Percentiles rank a stretch among this genome's conserved stretches.
These are phyloP conservation scores for Corapipo altera DNA, from an alignment of 2,113 vertebrate species.

Conservation along the genomic window DNA sequence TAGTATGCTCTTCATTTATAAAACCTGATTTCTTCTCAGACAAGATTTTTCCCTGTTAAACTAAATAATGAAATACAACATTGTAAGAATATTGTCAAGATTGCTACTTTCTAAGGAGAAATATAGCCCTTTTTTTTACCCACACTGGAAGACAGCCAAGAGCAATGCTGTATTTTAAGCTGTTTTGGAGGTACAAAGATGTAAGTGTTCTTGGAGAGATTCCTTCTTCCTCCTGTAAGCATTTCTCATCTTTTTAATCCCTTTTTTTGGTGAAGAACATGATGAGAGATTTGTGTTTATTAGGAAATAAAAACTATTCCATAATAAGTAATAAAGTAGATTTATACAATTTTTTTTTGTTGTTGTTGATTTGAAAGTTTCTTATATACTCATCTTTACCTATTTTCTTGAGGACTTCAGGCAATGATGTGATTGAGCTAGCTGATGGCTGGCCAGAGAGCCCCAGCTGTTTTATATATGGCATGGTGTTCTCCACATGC, in stretches of 20 bases:
- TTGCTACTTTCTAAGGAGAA: constrained; percentile 1
- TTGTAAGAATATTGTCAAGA: neutral
- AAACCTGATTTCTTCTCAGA: constrained; percentile 31
- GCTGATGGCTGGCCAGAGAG: neutral
- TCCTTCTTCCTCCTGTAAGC: neutral
- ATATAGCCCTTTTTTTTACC: neutral
- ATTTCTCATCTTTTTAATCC: neutral
- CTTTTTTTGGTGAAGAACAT: neutral
- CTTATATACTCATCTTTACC: neutral
- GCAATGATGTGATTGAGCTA: neutral
- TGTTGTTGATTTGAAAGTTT: neutral
- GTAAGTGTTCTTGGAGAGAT: neutral
- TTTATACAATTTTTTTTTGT: neutral
- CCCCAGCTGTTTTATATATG: constrained; percentile 29
- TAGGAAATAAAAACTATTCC: neutral
- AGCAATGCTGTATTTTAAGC: neutral
- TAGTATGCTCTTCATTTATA: neutral
- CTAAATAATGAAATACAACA: constrained; percentile 28
- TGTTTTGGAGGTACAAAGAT: neutral
- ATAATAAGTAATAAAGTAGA: neutral
- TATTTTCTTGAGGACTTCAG: neutral
- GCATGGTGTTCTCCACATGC: neutral
- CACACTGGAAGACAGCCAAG: neutral
- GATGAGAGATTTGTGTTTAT: neutral
- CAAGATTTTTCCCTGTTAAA: constrained; percentile 24